Evolutionary conservation across 2,888 invertebrate genomes (phyloP).

Genomic region (Cephonodes hylas): DNA sequence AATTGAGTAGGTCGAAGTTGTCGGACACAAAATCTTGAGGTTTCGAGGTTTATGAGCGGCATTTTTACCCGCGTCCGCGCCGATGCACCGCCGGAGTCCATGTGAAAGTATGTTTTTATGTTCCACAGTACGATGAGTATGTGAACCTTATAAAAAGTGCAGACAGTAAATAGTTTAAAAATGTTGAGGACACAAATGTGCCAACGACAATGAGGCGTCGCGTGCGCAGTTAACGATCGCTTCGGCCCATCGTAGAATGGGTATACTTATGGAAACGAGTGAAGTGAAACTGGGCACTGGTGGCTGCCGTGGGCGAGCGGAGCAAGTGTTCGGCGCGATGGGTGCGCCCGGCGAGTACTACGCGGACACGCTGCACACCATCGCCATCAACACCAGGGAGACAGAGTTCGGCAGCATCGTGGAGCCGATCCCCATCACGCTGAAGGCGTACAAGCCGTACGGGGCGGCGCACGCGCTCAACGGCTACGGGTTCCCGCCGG

Average conservation of each 20-base stretch:
- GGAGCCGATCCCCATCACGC: slow-evolving; percentile 65
- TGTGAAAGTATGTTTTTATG: neutral
- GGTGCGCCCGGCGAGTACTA: slow-evolving; percentile 61
- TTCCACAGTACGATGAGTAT: neutral
- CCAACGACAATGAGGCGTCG: slow-evolving; percentile 45
- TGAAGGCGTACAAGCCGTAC: slow-evolving; percentile 62
- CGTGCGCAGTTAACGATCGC: slow-evolving; percentile 47
- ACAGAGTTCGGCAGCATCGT: slow-evolving; percentile 70
- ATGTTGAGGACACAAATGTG: slow-evolving; percentile 45
- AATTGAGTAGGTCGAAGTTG: neutral
- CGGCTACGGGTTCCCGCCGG: slow-evolving; percentile 50
- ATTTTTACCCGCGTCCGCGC: neutral
- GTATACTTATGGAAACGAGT: slow-evolving; percentile 75
- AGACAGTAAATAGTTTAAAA: slow-evolving; percentile 28
- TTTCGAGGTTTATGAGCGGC: neutral
- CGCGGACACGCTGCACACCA: slow-evolving; percentile 62
- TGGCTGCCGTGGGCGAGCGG: slow-evolving; percentile 52
- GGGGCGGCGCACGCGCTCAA: slow-evolving; percentile 43
- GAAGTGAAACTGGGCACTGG: slow-evolving; percentile 69
- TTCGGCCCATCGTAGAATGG: slow-evolving; percentile 70
- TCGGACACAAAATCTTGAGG: neutral
- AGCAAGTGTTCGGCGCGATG: slow-evolving; percentile 63
- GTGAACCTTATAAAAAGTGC: slow-evolving; percentile 12
- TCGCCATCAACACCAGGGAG: slow-evolving; percentile 68
- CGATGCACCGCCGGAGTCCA: neutral